These are phyloP conservation scores for Paramormyrops kingsleyae DNA, from an alignment of 2,113 vertebrate genomes.

Conservation along the genomic window DNA sequence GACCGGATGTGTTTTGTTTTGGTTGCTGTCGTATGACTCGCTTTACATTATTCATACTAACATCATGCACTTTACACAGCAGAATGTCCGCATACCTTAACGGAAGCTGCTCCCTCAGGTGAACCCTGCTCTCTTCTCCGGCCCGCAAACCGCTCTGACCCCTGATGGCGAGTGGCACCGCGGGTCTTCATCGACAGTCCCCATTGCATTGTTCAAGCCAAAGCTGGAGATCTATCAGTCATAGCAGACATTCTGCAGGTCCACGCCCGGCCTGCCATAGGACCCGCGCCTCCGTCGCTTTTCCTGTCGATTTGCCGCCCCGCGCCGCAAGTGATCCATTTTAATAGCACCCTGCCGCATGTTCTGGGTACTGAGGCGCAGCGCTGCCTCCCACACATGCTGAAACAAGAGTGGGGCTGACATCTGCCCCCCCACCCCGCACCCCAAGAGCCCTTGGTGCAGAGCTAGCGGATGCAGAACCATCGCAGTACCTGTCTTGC, in stretches of 20 bases:
- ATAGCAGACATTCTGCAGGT: background rate
- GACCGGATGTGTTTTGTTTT: background rate
- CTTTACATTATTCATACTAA: background rate
- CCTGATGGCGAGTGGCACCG: background rate
- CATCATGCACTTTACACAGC: background rate
- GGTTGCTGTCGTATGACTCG: background rate
- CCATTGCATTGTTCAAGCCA: background rate
- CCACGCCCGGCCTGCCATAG: background rate
- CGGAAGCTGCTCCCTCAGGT: background rate
- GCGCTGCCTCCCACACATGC: background rate
- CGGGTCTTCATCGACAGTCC: background rate
- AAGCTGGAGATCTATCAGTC: background rate
- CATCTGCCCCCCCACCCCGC: background rate
- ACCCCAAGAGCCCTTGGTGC: background rate
- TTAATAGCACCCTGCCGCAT: background rate
- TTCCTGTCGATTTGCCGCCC: background rate
- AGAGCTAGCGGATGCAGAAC: background rate
- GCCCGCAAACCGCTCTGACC: background rate
- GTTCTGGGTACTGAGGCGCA: background rate
- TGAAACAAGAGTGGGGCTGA: background rate
- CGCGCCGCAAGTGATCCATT: background rate
- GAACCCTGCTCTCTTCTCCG: background rate
- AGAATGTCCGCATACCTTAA: background rate
- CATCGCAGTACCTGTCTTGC: background rate
- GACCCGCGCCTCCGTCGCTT: background rate